Evolutionary conservation across 2,888 invertebrate species (phyloP).

Genomic region (Vanessa cardui): DNA sequence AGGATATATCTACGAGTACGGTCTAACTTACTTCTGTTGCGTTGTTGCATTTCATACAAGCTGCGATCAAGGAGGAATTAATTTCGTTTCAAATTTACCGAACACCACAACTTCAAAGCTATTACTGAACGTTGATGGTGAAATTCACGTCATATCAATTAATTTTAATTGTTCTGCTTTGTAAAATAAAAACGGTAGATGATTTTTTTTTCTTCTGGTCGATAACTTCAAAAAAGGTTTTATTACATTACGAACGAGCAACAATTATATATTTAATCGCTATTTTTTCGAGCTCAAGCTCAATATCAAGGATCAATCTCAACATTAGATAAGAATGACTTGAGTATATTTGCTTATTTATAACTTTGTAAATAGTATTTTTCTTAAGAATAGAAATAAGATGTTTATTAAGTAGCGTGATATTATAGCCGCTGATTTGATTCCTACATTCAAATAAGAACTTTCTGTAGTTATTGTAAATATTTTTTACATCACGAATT

Average conservation of each 20-base stretch:
- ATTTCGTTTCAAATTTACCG: no score
- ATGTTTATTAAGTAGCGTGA: slow-evolving; percentile 17
- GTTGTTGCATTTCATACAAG: neutral
- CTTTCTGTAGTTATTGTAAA: slow-evolving; percentile 6
- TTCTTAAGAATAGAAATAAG: slow-evolving; percentile 25
- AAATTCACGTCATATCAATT: no score
- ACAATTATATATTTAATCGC: neutral
- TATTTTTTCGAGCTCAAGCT: slow-evolving; percentile 25
- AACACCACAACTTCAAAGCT: no score
- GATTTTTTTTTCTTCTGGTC: neutral
- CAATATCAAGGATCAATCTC: slow-evolving; percentile 54
- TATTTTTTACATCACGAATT: neutral
- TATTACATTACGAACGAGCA: neutral
- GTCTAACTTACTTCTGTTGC: neutral
- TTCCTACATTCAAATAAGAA: slow-evolving; percentile 10
- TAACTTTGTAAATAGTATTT: slow-evolving; percentile 26
- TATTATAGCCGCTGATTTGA: slow-evolving; percentile 15
- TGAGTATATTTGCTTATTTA: slow-evolving; percentile 23
- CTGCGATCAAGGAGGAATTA: neutral
- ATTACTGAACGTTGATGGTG: no score
- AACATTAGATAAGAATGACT: slow-evolving; percentile 50
- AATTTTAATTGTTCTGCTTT: neutral
- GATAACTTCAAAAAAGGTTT: neutral
- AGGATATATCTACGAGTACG: neutral
- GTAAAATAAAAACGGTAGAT: neutral